phyloP scores from a whole-genome alignment of 2,113 vertebrate species.

The Corythoichthys intestinalis region DNA sequence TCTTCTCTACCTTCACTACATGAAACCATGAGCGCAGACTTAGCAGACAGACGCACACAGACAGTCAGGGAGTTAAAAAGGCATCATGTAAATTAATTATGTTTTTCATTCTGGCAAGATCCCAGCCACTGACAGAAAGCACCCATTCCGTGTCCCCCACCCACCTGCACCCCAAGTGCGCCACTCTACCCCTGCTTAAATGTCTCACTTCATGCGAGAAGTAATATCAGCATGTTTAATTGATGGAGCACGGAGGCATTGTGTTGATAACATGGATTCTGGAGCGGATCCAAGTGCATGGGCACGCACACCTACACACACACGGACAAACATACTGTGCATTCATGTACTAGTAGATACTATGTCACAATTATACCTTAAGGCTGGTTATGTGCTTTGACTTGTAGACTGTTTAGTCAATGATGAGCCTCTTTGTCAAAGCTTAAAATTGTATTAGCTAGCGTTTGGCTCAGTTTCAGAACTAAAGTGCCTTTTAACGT shows the following conservation, averaged over 20 bases:
- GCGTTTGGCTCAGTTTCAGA: not conserved
- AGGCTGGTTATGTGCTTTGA: slow-evolving; percentile 25
- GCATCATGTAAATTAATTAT: slow-evolving; percentile 60
- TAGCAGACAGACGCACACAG: slow-evolving; percentile 33
- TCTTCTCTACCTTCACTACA: slow-evolving; percentile 18
- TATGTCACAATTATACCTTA: slow-evolving; percentile 7
- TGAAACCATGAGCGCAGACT: slow-evolving; percentile 46
- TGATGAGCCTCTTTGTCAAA: slow-evolving; percentile 5
- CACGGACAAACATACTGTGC: slow-evolving; percentile 3
- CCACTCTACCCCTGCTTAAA: slow-evolving; percentile 36
- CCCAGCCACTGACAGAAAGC: slow-evolving; percentile 32
- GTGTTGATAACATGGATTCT: slow-evolving; percentile 32
- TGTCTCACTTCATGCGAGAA: slow-evolving; percentile 55
- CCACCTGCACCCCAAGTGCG: slow-evolving; percentile 7
- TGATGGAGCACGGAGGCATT: slow-evolving; percentile 44
- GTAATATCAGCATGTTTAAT: slow-evolving; percentile 61
- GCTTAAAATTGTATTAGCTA: not conserved
- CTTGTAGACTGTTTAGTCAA: slow-evolving; percentile 9
- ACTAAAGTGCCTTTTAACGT: not conserved
- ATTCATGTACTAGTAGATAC: slow-evolving; percentile 1
- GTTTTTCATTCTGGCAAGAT: slow-evolving; percentile 49
- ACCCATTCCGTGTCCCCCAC: slow-evolving; percentile 24
- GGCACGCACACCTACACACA: slow-evolving; percentile 13
- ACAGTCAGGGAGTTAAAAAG: slow-evolving; percentile 49
- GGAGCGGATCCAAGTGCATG: slow-evolving; percentile 12